phyloP scores from a whole-genome alignment of 2,113 vertebrate genomes.

The Anarrhichthys ocellatus region DNA sequence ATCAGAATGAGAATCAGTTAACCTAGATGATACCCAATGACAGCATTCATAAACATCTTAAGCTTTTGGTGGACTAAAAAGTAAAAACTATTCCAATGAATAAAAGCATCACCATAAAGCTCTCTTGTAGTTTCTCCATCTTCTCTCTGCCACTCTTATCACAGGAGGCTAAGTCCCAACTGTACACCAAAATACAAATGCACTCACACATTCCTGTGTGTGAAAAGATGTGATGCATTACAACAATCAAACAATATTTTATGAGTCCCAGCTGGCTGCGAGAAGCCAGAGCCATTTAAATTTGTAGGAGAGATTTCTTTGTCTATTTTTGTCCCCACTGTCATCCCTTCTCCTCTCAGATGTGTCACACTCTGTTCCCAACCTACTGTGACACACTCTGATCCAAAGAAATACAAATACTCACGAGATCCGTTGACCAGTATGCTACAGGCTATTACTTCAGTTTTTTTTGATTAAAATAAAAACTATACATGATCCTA shows the following conservation, averaged over 20 bases:
- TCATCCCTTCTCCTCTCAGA: constrained; percentile 55
- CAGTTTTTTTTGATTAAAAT: not conserved
- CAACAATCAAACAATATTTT: constrained; percentile 79
- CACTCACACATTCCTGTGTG: constrained; percentile 49
- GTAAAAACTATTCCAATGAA: not conserved
- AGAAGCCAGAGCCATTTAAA: constrained; percentile 69
- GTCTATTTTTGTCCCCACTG: constrained; percentile 74
- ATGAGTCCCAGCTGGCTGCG: constrained; percentile 70
- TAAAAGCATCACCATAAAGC: constrained; percentile 9
- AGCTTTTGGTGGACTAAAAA: not conserved
- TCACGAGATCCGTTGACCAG: not conserved
- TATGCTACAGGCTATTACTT: not conserved
- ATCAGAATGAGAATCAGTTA: not conserved
- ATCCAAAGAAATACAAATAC: constrained; percentile 22
- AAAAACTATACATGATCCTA: not conserved
- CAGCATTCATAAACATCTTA: not conserved
- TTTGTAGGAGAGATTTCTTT: constrained; percentile 74
- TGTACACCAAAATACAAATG: constrained; percentile 50
- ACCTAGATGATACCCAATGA: not conserved
- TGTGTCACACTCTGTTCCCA: constrained; percentile 54
- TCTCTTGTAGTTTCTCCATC: constrained; percentile 4
- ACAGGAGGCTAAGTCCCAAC: constrained; percentile 56
- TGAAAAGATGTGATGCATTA: constrained; percentile 79
- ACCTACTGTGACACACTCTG: constrained; percentile 46
- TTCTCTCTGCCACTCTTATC: constrained; percentile 9